Percentiles rank a stretch among this genome's conserved stretches.
phyloP scores from a whole-genome alignment of 2,888 invertebrate species.

The Ditula angustiorana region DNA sequence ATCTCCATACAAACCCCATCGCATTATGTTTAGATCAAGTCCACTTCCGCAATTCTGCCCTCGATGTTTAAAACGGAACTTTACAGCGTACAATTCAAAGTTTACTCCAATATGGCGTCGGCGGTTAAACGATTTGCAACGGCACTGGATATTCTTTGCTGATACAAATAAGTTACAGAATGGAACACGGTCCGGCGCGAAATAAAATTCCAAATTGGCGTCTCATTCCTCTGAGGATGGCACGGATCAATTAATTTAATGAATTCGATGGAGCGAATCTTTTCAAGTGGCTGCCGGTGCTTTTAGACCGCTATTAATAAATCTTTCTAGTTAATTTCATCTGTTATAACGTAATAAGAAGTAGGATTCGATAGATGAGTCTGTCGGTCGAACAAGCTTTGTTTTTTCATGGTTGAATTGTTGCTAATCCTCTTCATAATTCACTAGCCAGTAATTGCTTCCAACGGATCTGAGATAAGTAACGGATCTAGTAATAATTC shows the following conservation, averaged over 20 bases:
- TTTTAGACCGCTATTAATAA: constrained; percentile 28
- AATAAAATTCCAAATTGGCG: constrained; percentile 42
- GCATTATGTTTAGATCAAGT: constrained; percentile 35
- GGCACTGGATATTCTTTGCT: not conserved
- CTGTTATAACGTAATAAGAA: not conserved
- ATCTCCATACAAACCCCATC: constrained; percentile 60
- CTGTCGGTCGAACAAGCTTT: not conserved
- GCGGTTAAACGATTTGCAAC: constrained; percentile 11
- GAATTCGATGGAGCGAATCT: constrained; percentile 60
- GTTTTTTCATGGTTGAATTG: constrained; percentile 6
- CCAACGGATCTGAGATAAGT: constrained; percentile 3
- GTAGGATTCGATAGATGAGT: not conserved
- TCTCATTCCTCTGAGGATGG: constrained; percentile 53
- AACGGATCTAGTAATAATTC: constrained; percentile 1
- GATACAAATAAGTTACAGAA: constrained; percentile 14
- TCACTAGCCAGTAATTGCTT: constrained; percentile 4
- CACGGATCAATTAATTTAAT: constrained; percentile 70
- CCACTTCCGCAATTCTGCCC: constrained; percentile 29
- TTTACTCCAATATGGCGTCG: constrained; percentile 17
- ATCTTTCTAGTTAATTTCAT: constrained; percentile 30
- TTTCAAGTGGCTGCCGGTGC: constrained; percentile 39
- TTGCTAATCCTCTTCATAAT: not conserved
- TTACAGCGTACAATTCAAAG: constrained; percentile 17
- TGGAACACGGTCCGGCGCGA: not conserved
- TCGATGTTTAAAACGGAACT: constrained; percentile 18